Base-by-base conservation (phyloP, 1,140 invertebrate species). In the Wiebesia pumilae region DNA sequence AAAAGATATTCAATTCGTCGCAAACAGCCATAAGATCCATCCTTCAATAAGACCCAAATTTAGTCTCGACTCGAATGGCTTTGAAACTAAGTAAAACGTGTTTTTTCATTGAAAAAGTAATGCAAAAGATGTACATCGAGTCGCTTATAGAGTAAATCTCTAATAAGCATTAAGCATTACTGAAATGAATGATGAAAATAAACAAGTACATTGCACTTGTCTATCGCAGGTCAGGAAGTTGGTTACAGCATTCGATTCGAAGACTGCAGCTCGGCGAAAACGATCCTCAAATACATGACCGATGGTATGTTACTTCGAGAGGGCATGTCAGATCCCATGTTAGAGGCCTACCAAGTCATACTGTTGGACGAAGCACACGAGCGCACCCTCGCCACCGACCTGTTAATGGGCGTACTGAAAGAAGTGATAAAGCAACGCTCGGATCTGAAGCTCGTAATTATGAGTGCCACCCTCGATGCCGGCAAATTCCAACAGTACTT, bases 211-310 rank as follows among this genome's bases (percentile, higher is more conserved):
- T 27, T 10, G 24, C 6, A 62, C 71, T 75, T 86, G 43, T 47
- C 30, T 12, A 35, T 86, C 24, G 84, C 38, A 93, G 97, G 99
- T 19, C 96, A 98, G 91, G 98, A 99, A 95, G 99, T 99, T 30
- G 99, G 99, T 85, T 99, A 99, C 93, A 99, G 97, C 90, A 99
- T 99, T 90, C 97, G 99, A 95, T 99, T 99, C 93, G 99, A 99
- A 94, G 99, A 99, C 94, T 99, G 99, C 90, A 99, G 98, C 35
- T 98, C 98, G 27, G 95, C 97, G 0, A 98, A 97, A 93, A 99
- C 99, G 0, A 94, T 99, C 67, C 93, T 97, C 0, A 97, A 97
- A 91, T 99, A 99, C 92, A 99, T 99, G 97, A 99, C 99, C 21
- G 99, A 99, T 92, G 99, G 99, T 98, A 99, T 99, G 99, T 96